Evolutionary conservation across 2,113 vertebrate genomes (phyloP).

Genomic region (Uropsilus gracilis): DNA sequence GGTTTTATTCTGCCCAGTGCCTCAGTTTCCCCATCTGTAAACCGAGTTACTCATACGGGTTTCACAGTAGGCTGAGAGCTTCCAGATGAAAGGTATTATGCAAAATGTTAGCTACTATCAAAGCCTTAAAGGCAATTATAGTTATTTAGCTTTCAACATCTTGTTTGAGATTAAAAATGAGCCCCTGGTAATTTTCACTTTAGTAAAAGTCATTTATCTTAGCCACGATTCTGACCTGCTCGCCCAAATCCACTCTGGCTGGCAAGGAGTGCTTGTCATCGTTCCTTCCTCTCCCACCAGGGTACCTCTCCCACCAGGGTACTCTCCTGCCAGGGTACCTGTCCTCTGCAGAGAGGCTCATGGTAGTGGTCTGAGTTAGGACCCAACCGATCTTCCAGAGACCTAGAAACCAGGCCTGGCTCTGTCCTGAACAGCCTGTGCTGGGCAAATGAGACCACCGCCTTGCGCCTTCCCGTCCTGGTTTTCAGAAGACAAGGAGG

Average conservation of each 20-base stretch:
- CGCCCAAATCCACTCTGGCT: background rate
- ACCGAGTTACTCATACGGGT: background rate
- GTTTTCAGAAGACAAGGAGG: background rate
- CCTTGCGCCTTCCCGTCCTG: background rate
- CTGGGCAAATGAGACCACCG: background rate
- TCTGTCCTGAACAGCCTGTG: background rate
- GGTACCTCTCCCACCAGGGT: rapidly evolving
- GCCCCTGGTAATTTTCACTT: background rate
- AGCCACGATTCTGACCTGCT: background rate
- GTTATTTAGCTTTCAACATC: background rate
- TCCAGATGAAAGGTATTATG: background rate
- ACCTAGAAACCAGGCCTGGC: background rate
- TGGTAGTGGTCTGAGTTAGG: background rate
- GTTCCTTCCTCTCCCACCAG: background rate
- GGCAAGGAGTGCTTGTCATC: background rate
- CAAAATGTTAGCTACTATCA: background rate
- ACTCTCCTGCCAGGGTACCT: background rate
- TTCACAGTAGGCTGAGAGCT: constrained; percentile 30
- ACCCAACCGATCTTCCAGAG: background rate
- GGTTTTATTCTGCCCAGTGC: background rate
- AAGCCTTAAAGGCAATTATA: background rate
- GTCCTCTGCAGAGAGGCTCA: rapidly evolving
- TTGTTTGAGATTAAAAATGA: background rate
- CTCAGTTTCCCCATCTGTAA: constrained; percentile 42
- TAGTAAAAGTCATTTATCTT: background rate